Evolutionary conservation across 1,140 invertebrate species (phyloP).

Genomic region (Drosophila gunungcola): DNA sequence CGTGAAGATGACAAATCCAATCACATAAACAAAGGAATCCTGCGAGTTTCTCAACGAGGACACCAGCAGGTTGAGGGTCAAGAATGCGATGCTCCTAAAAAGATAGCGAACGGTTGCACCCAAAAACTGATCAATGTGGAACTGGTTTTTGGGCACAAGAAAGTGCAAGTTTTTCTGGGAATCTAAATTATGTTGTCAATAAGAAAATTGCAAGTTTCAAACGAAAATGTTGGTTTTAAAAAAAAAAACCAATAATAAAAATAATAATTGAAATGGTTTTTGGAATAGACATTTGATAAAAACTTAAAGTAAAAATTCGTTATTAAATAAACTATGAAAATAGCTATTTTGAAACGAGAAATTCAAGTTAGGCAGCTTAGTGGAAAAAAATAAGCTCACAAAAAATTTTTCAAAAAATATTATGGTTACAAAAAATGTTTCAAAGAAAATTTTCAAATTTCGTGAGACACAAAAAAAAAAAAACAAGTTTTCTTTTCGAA

Average conservation of each 20-base stretch:
- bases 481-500: not conserved
- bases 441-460: not conserved
- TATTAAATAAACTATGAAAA: too few relatives aligned
- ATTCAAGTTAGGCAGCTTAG: too few relatives aligned
- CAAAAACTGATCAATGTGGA: not conserved
- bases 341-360: too few relatives aligned
- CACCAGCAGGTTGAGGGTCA: constrained; percentile 39
- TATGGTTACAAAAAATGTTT: not conserved
- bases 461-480: not conserved
- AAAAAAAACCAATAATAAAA: not conserved
- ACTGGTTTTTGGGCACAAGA: not conserved
- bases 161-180: constrained; percentile 2
- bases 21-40: constrained; percentile 52
- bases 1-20: constrained; percentile 63
- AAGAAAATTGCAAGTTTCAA: too few relatives aligned
- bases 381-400: too few relatives aligned
- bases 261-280: too few relatives aligned
- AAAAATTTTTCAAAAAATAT: not conserved
- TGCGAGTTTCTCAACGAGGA: not conserved
- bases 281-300: too few relatives aligned
- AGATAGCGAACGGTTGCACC: constrained; percentile 1
- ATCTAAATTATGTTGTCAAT: not conserved
- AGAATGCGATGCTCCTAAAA: not conserved
- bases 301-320: too few relatives aligned
- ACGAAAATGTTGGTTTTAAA: not conserved